phyloP scores from a whole-genome alignment of 1,140 invertebrate species.

The Heliothis subflexa region DNA sequence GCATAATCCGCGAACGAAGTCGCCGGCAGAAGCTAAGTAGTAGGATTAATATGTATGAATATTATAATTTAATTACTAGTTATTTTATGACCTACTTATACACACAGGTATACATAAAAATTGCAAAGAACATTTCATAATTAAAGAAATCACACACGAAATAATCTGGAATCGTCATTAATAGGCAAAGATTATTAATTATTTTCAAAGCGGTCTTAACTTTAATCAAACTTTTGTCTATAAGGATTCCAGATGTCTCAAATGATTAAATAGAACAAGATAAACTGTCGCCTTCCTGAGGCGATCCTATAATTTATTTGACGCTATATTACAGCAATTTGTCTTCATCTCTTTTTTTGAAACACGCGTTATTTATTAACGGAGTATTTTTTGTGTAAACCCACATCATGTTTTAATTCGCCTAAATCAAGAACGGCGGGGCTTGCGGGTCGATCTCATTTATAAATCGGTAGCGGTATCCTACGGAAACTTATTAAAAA shows the following conservation, averaged over 20 bases:
- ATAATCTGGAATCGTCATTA: too few relatives aligned
- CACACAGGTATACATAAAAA: too few relatives aligned
- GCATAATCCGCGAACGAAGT: too few relatives aligned
- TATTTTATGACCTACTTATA: too few relatives aligned
- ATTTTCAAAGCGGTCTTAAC: background rate
- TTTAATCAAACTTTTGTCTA: conserved; percentile 1
- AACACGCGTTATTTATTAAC: conserved; percentile 79
- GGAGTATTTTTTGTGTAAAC: conserved; percentile 73
- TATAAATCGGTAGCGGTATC: conserved; percentile 84
- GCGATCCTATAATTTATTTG: conserved; percentile 69
- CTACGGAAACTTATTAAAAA: conserved; percentile 85
- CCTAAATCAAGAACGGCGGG: conserved; percentile 76
- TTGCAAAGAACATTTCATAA: too few relatives aligned
- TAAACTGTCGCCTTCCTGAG: conserved; percentile 58
- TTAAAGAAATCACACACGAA: too few relatives aligned
- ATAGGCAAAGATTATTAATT: too few relatives aligned
- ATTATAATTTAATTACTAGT: too few relatives aligned
- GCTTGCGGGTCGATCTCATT: conserved; percentile 71
- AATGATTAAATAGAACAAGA: conserved; percentile 49
- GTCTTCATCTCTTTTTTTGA: conserved; percentile 78
- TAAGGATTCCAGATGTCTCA: conserved; percentile 3
- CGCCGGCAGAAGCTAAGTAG: too few relatives aligned
- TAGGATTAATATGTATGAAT: too few relatives aligned
- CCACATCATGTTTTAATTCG: conserved; percentile 82
- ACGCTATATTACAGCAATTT: conserved; percentile 73